Evolutionary conservation across 2,113 vertebrate genomes (phyloP), one percentile per base, ranked within the genome.

Genomic region (Petaurus breviceps): DNA sequence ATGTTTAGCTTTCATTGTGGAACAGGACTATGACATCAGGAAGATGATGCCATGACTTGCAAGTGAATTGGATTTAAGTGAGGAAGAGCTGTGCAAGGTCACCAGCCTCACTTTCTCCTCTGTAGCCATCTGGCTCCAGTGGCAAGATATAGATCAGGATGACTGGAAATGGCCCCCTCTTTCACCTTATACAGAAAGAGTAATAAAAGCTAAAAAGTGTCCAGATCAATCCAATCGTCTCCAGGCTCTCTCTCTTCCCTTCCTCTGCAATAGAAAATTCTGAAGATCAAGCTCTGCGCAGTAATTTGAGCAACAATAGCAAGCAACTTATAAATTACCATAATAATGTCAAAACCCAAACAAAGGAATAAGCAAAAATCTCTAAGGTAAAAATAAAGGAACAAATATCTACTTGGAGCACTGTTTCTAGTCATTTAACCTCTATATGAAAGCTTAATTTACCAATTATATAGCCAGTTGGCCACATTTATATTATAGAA

Each of bases 381-480:
- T 84, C 68, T 84, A 19, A 77, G n/a, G 19, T 43, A 84, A 84
- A 84, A 84, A 77, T 77, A n/a, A 77, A 77, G 12, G 61, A 84
- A 22, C 43, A n/a, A 84, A 8, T 84, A 43, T 14, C 51, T 77
- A 95, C 37, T 55, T 46, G 68, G 47, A 95, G 94, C 26, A 92
- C 50, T 96, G 89, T n/a, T 96, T 97, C 96, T 91, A 96, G 24
- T 90, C 89, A 95, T 52, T 92, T 94, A 92, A 96, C 77, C 91
- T 92, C 24, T 90, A 91, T 0, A 19, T 90, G 93, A 97, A 51
- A 0, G 1, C 6, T 97, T 31, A 91, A 95, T 95, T 95, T 95
- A 93, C 91, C 54, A 93, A 95, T 53, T 0, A 92, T 2, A 0
- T 61, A 97, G 95, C 93, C 51, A 96, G 26, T 19, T 84, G 47